A percentile compares a stretch with the other conserved stretches of the same genome.
Evolutionary conservation across 1,140 invertebrate genomes (phyloP).

Genomic region (Lepidurus arcticus): DNA sequence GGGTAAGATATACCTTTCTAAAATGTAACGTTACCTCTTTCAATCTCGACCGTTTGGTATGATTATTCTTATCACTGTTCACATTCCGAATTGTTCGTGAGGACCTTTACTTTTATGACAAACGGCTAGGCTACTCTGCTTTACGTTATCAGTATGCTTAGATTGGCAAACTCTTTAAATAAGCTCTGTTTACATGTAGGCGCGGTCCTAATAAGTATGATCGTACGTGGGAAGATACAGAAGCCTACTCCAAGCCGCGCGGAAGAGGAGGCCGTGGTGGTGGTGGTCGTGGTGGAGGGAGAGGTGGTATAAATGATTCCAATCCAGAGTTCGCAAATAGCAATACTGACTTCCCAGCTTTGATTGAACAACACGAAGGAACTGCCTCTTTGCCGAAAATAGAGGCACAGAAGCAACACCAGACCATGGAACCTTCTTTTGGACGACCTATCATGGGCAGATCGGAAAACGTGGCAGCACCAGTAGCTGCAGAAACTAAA

Average conservation of each 20-base stretch:
- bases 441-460: background rate
- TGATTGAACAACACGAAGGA: background rate
- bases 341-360: slow-evolving; percentile 1
- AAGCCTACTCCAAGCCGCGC: slow-evolving; percentile 62
- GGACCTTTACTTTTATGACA: background rate
- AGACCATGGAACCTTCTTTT: background rate
- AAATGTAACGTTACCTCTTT: background rate
- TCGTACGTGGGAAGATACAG: slow-evolving; percentile 84
- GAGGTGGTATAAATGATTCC: slow-evolving; percentile 32
- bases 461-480: background rate
- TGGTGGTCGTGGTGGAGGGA: slow-evolving; percentile 34
- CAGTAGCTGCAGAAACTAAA: background rate
- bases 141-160: background rate
- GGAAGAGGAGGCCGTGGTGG: slow-evolving; percentile 31
- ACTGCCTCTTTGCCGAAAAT: background rate
- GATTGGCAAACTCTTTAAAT: background rate
- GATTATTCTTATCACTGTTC: background rate
- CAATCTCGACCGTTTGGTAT: background rate
- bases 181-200: slow-evolving; percentile 45
- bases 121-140: background rate
- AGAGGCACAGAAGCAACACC: background rate
- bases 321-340: slow-evolving; percentile 22
- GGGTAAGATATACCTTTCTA: slow-evolving; percentile 53
- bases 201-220: slow-evolving; percentile 87
- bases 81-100: background rate